Evolutionary conservation across 2,113 vertebrate species (phyloP).

Genomic region (Picathartes gymnocephalus): DNA sequence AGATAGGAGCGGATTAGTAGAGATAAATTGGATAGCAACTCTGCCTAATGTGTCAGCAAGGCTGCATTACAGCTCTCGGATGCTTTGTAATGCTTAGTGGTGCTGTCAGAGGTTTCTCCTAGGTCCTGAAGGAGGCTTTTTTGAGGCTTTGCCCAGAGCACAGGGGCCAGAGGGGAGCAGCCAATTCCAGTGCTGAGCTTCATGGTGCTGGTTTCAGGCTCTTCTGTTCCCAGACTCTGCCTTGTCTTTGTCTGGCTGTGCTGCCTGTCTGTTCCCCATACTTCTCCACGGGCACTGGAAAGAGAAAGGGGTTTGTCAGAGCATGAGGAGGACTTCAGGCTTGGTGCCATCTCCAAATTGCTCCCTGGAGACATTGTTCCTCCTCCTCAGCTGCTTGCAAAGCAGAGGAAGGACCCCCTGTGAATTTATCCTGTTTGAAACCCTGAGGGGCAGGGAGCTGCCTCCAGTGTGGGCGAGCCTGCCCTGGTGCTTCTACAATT

Average conservation of each 20-base stretch:
- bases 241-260: not conserved
- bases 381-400: not conserved
- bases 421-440: not conserved
- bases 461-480: not conserved
- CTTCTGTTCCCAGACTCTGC: not conserved
- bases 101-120: not conserved
- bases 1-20: conserved; percentile 5
- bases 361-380: not conserved
- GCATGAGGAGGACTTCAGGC: not conserved
- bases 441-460: not conserved
- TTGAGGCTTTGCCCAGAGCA: not conserved
- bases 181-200: not conserved
- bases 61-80: not conserved
- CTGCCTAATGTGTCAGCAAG: conserved; percentile 5
- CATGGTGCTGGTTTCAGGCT: not conserved
- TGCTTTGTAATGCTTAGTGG: not conserved
- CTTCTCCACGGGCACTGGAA: rapidly evolving
- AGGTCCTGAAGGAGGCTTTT: not conserved
- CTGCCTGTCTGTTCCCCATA: not conserved
- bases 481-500: not conserved
- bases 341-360: not conserved
- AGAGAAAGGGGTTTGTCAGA: not conserved
- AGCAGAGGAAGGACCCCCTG: not conserved
- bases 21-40: conserved; percentile 40
- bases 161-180: not conserved